Base-by-base conservation (phyloP, 2,888 invertebrate species). In the Gandaritis pyraliata region DNA sequence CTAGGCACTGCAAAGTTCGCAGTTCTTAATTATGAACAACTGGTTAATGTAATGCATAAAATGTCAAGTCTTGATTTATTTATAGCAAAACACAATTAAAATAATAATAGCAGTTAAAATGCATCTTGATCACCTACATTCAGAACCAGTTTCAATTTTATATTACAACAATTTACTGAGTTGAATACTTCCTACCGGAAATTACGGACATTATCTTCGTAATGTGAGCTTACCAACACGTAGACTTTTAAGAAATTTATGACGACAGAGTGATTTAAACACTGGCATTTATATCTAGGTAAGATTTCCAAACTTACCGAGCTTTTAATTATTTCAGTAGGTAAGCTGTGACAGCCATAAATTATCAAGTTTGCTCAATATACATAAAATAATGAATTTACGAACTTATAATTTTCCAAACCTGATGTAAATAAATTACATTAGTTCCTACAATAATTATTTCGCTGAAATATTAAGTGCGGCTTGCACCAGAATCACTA, bases 161-260 rank as follows among this genome's bases (percentile, higher is more conserved):
- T 15, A 41, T 13, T 33, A 30, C 33, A 16, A 33, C 23, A 43
- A 29, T 47, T 47, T 16, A 11, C 48, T 3, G 23, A 45, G 49
- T 43, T 36, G 49, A 57, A 55, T 60, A 72, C 72, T 73, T 73
- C 72, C 72, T 63, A 61, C 66, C 69, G 74, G 72, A 73, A 73
- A 61, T 59, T 61, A 58, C 38, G 36, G 7, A 48, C 56, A 57
- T 61, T 57, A 57, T 47, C 33, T 33, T 55, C 18, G 49, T 58
- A 46, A 15, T 56, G 16, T 43, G 48, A 56, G 36, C 16, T 41
- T 36, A 46, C 46, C 29, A 15, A 45, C 23, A 48, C 11, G 46
- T 43, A 50, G 41, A 29, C 48, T 45, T 49, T 61, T 47, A 38
- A 16, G 29, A 45, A 43, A 48, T 52, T 51, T 56, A 56, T 48